Evolutionary conservation across 2,113 vertebrate species (phyloP), one percentile per base, ranked within the genome.

Genomic region (Monopterus albus): DNA sequence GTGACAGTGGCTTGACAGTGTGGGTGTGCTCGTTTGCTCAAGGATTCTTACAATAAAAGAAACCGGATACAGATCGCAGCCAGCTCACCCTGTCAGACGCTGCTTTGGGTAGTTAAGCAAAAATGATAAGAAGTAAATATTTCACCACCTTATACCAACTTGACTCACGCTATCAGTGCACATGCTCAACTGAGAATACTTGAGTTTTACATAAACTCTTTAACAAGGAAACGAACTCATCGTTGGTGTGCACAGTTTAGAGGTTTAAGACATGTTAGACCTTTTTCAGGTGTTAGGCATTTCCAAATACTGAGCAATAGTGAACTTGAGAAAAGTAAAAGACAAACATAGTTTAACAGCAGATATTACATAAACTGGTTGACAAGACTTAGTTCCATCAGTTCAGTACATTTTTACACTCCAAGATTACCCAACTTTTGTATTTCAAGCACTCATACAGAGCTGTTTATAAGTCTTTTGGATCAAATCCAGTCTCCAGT

Each of bases 1-100:
- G 89, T 94, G 93, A 93, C 92, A 79, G 56, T 47, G 45, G 72
- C 78, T 84, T 71, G 75, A 55, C 73, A 23, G 21, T 56, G 69
- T 49, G 87, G 87, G 92, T 86, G 92, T 87, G 88, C 78, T 88
- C 49, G 78, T 90, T 90, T 90, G 53, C 79, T 83, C 83, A 91
- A 87, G 90, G 87, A 86, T 76, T 69, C 53, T 47, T 53, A 36
- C 77, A 50, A 83, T 76, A 76, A 75, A 65, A 74, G 80, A 70
- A 93, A 82, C 92, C 90, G 92, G 92, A 94, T 92, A 2, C 74
- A 72, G 55, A 65, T 25, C 49, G 66, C 7, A 8, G 43, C 1
- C 62, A 61, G n/a, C 18, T 73, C 63, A 15, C 17, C 18, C 29
- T 40, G n/a, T n/a, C n/a, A n/a, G n/a, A n/a, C n/a, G n/a, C n/a